Evolutionary conservation across 2,888 invertebrate genomes (phyloP).

Genomic region (Melanotus villosus): DNA sequence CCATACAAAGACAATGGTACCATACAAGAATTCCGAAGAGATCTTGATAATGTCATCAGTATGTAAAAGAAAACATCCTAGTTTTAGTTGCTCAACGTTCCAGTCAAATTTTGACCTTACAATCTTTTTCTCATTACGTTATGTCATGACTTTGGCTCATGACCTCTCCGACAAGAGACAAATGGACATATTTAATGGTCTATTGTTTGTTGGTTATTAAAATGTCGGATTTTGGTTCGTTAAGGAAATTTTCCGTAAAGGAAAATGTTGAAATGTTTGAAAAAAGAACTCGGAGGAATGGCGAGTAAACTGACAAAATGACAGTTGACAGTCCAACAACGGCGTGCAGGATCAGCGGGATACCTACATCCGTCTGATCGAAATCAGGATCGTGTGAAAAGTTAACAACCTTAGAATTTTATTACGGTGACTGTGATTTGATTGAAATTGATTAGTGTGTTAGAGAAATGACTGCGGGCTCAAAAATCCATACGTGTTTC

Average conservation of each 20-base stretch:
- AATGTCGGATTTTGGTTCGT: constrained; percentile 15
- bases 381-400: constrained; percentile 50
- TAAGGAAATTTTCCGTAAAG: constrained; percentile 31
- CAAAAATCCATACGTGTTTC: constrained; percentile 36
- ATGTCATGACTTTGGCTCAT: constrained; percentile 25
- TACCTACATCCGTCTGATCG: constrained; percentile 44
- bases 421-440: constrained; percentile 46
- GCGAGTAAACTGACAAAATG: constrained; percentile 41
- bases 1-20: constrained; percentile 17
- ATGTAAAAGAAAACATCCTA: constrained; percentile 18
- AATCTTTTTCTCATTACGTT: constrained; percentile 30
- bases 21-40: constrained; percentile 12
- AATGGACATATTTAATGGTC: constrained; percentile 38
- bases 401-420: constrained; percentile 48
- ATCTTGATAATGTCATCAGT: constrained; percentile 25
- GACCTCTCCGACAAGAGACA: constrained; percentile 38
- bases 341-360: constrained; percentile 43
- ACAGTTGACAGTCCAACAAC: constrained; percentile 46
- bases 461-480: constrained; percentile 34
- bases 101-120: constrained; percentile 33
- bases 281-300: constrained; percentile 28
- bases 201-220: constrained; percentile 34
- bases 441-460: constrained; percentile 48
- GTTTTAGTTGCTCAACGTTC: constrained; percentile 29
- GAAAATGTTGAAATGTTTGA: constrained; percentile 32